Evolutionary conservation across 2,888 invertebrate genomes (phyloP).

Genomic region (Drosophila anomelani): DNA sequence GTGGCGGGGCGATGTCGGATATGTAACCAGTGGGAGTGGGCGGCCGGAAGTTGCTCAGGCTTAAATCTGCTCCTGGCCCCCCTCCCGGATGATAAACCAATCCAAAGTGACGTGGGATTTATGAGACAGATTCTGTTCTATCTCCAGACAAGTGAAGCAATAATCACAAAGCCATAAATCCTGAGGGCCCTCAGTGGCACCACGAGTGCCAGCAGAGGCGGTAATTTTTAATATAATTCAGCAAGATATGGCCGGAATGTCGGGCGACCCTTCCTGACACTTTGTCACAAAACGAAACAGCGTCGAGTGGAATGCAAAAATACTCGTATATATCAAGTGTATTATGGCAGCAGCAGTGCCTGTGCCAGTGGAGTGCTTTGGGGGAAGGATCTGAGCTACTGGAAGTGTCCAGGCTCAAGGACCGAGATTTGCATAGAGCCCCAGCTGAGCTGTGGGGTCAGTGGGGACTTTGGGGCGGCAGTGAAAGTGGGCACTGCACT

Average conservation of each 20-base stretch:
- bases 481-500: conserved; percentile 61
- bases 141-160: conserved; percentile 75
- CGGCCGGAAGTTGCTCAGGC: conserved; percentile 57
- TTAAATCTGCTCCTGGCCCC: conserved; percentile 22
- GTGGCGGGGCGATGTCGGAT: conserved; percentile 39
- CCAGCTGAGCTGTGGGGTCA: conserved; percentile 26
- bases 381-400: conserved; percentile 8
- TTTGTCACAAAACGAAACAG: conserved; percentile 72
- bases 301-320: conserved; percentile 63
- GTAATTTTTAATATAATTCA: conserved; percentile 71
- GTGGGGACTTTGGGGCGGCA: conserved; percentile 60
- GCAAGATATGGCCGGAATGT: conserved; percentile 65
- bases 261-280: conserved; percentile 65
- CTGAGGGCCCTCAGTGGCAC: conserved; percentile 49
- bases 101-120: conserved; percentile 50
- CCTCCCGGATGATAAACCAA: conserved; percentile 34
- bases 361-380: conserved; percentile 25
- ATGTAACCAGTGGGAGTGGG: conserved; percentile 17
- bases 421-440: conserved; percentile 66
- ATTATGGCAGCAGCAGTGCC: conserved; percentile 48
- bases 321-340: conserved; percentile 55
- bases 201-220: conserved; percentile 48
- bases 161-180: conserved; percentile 73
- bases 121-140: conserved; percentile 55
- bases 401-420: conserved; percentile 54